Evolutionary conservation across 2,797 vertebrate genomes (phyloP).

Genomic region (Scyliorhinus canicula): DNA sequence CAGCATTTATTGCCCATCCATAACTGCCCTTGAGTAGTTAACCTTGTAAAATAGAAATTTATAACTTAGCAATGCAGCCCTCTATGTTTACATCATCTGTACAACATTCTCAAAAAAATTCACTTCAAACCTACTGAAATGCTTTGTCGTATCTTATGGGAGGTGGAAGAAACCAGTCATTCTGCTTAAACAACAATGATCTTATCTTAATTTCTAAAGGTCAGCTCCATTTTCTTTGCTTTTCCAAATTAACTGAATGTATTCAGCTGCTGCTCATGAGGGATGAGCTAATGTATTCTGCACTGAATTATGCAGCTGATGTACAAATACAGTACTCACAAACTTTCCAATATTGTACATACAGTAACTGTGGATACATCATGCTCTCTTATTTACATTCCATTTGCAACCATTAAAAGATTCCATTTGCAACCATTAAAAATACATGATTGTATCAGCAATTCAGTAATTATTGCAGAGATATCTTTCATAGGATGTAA

Average conservation of each 20-base stretch:
- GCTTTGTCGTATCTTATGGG: not conserved
- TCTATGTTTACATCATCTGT: not conserved
- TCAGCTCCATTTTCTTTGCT: conserved; percentile 37
- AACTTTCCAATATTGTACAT: conserved; percentile 36
- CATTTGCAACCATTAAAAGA: conserved; percentile 38
- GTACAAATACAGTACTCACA: conserved; percentile 38
- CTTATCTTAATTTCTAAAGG: conserved; percentile 37
- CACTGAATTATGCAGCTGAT: conserved; percentile 35
- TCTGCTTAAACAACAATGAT: conserved; percentile 23
- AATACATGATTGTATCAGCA: conserved; percentile 38
- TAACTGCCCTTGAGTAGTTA: too few relatives aligned
- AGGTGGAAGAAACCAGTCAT: not conserved
- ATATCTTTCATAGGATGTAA: conserved; percentile 34
- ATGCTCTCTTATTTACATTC: conserved; percentile 37
- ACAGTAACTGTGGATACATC: conserved; percentile 38
- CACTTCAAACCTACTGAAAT: not conserved
- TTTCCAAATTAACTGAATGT: conserved; percentile 36
- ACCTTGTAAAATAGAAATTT: not conserved
- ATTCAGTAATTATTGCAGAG: conserved; percentile 37
- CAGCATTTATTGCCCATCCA: too few relatives aligned
- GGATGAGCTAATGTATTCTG: conserved; percentile 35
- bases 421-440: conserved; percentile 38
- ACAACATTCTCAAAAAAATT: not conserved
- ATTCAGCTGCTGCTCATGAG: conserved; percentile 38
- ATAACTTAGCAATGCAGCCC: not conserved